phyloP scores from a whole-genome alignment of 1,140 invertebrate genomes.

The Calephelis virginiensis region DNA sequence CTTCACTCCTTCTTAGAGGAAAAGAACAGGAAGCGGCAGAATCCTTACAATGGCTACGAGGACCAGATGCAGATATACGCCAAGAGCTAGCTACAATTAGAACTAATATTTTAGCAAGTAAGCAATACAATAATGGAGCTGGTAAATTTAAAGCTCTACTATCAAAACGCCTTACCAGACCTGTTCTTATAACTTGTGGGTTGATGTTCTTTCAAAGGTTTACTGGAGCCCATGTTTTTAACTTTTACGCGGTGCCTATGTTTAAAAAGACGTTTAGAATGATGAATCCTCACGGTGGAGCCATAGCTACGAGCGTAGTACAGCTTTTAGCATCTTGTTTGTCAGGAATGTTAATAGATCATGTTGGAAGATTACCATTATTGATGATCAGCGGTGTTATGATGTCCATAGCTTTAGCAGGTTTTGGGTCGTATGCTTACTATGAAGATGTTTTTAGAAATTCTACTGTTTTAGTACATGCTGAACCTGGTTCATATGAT shows the following conservation, averaged over 20 bases:
- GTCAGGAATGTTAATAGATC: slow-evolving; percentile 89
- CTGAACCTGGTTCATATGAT: slow-evolving; percentile 80
- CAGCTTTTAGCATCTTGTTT: slow-evolving; percentile 88
- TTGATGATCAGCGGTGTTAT: slow-evolving; percentile 89
- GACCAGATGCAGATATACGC: slow-evolving; percentile 84
- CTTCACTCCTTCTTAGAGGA: slow-evolving; percentile 86
- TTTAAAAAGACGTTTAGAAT: slow-evolving; percentile 87
- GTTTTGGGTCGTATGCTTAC: slow-evolving; percentile 89
- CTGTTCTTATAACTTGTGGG: slow-evolving; percentile 88
- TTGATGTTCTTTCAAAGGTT: slow-evolving; percentile 92
- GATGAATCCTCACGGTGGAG: slow-evolving; percentile 90
- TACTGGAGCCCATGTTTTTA: slow-evolving; percentile 89
- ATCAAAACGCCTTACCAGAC: slow-evolving; percentile 80
- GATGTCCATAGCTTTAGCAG: slow-evolving; percentile 89
- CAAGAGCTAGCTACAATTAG: slow-evolving; percentile 84
- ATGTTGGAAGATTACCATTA: slow-evolving; percentile 86
- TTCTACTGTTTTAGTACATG: slow-evolving; percentile 50
- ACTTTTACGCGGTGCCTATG: slow-evolving; percentile 89
- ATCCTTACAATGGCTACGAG: slow-evolving; percentile 87
- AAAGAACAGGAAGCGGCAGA: slow-evolving; percentile 88
- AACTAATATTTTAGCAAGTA: slow-evolving; percentile 81
- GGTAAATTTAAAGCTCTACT: slow-evolving; percentile 73
- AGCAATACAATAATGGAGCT: slow-evolving; percentile 56
- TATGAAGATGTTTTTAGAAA: slow-evolving; percentile 80
- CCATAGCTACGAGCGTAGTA: slow-evolving; percentile 87